These are phyloP conservation scores for Neelides sp. DNA, from an alignment of 1,140 invertebrate species.

Conservation along the genomic window DNA sequence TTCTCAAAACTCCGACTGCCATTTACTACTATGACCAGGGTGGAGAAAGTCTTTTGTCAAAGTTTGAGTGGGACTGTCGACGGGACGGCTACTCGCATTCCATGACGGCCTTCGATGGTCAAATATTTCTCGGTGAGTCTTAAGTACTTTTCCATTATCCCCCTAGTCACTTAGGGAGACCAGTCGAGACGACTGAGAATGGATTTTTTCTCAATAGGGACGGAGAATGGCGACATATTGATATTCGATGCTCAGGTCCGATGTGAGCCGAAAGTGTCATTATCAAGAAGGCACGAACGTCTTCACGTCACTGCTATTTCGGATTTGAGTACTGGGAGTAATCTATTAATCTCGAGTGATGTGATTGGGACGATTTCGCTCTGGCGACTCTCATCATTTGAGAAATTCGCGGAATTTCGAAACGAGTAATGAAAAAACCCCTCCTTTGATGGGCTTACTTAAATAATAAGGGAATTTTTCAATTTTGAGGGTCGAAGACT, in stretches of 20 bases:
- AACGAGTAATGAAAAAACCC: not conserved
- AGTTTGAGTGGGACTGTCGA: slow-evolving; percentile 11
- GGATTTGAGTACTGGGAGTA: not conserved
- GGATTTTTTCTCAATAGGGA: slow-evolving; percentile 8
- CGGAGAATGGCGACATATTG: slow-evolving; percentile 18
- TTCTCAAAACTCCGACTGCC: slow-evolving; percentile 14
- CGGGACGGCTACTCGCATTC: slow-evolving; percentile 4
- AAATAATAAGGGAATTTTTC: not conserved
- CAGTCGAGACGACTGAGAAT: not conserved
- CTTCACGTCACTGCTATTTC: slow-evolving; percentile 5
- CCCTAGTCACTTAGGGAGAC: not conserved
- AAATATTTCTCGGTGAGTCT: slow-evolving; percentile 12
- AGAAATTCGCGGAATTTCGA: not conserved
- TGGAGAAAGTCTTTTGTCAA: slow-evolving; percentile 12
- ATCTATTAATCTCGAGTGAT: slow-evolving; percentile 10
- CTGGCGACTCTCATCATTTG: slow-evolving; percentile 7
- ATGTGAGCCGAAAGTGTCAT: not conserved
- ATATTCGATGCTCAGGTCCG: slow-evolving; percentile 3
- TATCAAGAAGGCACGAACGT: not conserved
- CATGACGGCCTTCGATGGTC: not conserved
- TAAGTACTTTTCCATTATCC: not conserved
- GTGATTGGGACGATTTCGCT: slow-evolving; percentile 11
- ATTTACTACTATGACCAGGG: slow-evolving; percentile 14
- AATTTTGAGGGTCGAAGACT: slow-evolving; percentile 10
- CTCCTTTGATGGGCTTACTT: not conserved